phyloP scores from a whole-genome alignment of 2,888 invertebrate genomes.

The Scaptomyza caliginosa region DNA sequence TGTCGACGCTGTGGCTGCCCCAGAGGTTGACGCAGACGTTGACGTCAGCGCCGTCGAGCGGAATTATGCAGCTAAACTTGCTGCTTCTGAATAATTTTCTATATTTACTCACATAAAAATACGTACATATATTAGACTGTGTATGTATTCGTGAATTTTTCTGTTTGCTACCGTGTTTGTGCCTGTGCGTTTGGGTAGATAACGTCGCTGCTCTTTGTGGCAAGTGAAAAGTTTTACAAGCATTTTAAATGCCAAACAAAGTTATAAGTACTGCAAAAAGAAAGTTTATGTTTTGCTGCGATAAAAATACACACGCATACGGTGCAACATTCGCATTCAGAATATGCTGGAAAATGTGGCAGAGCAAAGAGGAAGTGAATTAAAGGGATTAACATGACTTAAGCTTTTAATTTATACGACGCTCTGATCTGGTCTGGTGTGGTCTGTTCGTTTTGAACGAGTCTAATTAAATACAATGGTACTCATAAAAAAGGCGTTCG shows the following conservation, averaged over 20 bases:
- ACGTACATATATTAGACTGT: constrained; percentile 12
- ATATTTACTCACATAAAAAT: not conserved
- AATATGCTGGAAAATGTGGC: constrained; percentile 36
- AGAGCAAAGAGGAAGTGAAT: constrained; percentile 51
- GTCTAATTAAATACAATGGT: constrained; percentile 26
- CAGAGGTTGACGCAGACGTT: constrained; percentile 23
- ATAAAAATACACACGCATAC: constrained; percentile 62
- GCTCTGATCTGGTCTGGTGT: constrained; percentile 8
- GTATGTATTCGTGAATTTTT: constrained; percentile 6
- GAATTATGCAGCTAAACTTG: constrained; percentile 58
- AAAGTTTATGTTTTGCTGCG: constrained; percentile 71
- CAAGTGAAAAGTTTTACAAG: constrained; percentile 75
- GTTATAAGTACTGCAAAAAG: constrained; percentile 76
- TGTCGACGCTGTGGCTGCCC: constrained; percentile 30
- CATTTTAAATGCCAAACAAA: constrained; percentile 77
- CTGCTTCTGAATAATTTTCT: constrained; percentile 10
- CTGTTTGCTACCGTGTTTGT: constrained; percentile 17
- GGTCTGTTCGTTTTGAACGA: constrained; percentile 1
- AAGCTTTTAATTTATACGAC: constrained; percentile 79
- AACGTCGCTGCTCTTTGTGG: constrained; percentile 60
- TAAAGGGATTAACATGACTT: constrained; percentile 79
- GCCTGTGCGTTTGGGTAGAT: constrained; percentile 55
- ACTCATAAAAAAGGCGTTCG: constrained; percentile 16
- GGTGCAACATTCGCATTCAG: constrained; percentile 22
- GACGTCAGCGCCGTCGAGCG: constrained; percentile 49